Base-by-base conservation (phyloP, 2,888 invertebrate species). In the Tetragnatha montana region DNA sequence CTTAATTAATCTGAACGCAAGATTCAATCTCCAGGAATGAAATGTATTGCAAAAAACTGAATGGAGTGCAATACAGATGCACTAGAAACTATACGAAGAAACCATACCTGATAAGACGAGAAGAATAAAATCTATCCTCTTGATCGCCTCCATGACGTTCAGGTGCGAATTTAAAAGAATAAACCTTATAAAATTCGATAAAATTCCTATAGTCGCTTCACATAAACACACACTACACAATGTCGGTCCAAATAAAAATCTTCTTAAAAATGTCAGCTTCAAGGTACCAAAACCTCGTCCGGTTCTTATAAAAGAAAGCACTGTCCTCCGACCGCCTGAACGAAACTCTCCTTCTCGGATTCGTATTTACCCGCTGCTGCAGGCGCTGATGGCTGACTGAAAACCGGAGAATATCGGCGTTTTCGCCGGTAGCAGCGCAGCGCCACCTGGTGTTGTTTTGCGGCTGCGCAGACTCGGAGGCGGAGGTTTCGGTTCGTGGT, bases 281-380 rank as follows among this genome's bases (percentile, higher is more conserved):
- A 70, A 47, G 69, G 35, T 35, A 35, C 35, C 35, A 35, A 35
- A 35, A 35, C 35, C 35, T 51, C 49, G 73, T 74, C 82, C 73
- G 49, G 14, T 79, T 79, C 14, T 22, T 4, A 35, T 2, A 2
- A 35, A 35, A 14, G 21, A 19, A 73, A 51, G 21, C 74, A 74
- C 82, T 17, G 82, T 74, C 51, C 73, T 19, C n/a, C 82, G 82
- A 50, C 74, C 73, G 69, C 21, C 70, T 3, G 49, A 6, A 35
- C 17, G n/a, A n/a, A 17, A 17, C n/a, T 17, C 60, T 12, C 60
- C 60, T 60, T 12, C 60, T 47, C n/a, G 22, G 22, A 73, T 87
- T 87, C 81, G 87, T 87, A 87, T 81, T 87, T 87, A 47, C 87
- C 68, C 87, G 87, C 85, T 82, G 17, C 50, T 35, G 70, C 73